Conservation (phyloP, 2,113 vertebrate species). For the Sander vitreus region DNA sequence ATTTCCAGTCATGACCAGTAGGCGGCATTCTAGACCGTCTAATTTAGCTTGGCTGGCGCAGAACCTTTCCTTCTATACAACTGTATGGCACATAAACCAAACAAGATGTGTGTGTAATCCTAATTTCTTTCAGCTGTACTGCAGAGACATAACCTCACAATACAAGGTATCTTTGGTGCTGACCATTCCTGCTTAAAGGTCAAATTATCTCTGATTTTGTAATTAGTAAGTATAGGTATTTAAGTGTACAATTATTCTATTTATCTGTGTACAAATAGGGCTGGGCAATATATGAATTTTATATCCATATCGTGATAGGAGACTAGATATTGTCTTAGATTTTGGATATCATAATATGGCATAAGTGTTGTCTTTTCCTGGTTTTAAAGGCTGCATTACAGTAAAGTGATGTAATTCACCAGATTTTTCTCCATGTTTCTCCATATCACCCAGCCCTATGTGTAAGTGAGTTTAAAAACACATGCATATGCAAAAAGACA, state of each 20-base stretch:
- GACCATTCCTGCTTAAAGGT: background rate
- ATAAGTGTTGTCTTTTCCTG: no score
- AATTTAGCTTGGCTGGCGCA: background rate
- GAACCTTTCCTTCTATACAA: constrained; percentile 1
- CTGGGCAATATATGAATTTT: no score
- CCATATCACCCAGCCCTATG: background rate
- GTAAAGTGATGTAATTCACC: no score
- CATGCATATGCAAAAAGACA: background rate
- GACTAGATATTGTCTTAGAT: no score
- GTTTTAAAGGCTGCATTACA: no score
- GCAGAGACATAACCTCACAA: background rate
- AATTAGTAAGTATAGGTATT: background rate
- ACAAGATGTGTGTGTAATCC: constrained; percentile 11
- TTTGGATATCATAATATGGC: no score
- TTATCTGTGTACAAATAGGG: background rate
- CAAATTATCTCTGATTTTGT: background rate
- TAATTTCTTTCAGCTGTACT: background rate
- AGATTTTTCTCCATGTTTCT: no score
- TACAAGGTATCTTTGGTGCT: background rate
- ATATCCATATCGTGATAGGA: no score
- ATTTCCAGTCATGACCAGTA: constrained; percentile 40
- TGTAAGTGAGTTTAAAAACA: constrained; percentile 9
- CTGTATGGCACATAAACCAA: background rate
- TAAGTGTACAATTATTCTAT: background rate
- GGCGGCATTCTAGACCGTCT: constrained; percentile 37